These are phyloP conservation scores for Diacarnus erythraeanus DNA, from an alignment of 37 sponge, comb jelly and placozoan species.

Conservation along the genomic window DNA sequence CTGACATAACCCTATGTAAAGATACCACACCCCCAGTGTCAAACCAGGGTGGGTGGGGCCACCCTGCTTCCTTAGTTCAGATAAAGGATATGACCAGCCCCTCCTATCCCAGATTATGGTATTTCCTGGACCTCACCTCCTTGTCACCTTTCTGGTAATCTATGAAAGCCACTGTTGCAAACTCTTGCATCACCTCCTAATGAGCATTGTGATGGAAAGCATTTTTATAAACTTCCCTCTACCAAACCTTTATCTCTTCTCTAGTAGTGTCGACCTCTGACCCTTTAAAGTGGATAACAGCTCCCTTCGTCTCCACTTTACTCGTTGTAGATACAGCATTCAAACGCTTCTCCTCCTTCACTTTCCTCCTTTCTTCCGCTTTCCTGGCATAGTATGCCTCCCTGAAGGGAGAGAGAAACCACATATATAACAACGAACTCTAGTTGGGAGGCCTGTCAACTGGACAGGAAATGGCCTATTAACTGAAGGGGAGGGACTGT, in stretches of 20 bases:
- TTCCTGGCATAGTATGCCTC: slow-evolving; percentile 53
- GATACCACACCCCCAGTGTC: neutral
- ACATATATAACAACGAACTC: neutral
- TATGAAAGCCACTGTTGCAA: slow-evolving; percentile 65
- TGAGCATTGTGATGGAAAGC: neutral
- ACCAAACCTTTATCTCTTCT: slow-evolving; percentile 55
- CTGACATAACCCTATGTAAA: slow-evolving; percentile 68
- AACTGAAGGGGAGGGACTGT: no score
- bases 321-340: neutral
- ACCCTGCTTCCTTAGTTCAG: neutral
- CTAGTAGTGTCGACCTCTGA: slow-evolving; percentile 35
- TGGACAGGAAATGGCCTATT: neutral
- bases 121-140: slow-evolving; percentile 52
- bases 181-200: slow-evolving; percentile 54
- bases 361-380: slow-evolving; percentile 34
- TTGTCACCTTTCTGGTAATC: slow-evolving; percentile 66
- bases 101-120: no score
- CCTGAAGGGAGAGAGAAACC: slow-evolving; percentile 1
- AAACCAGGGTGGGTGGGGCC: neutral
- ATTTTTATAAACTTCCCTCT: neutral
- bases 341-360: slow-evolving; percentile 6
- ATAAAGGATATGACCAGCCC: neutral
- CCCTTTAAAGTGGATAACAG: slow-evolving; percentile 65
- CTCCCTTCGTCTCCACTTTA: slow-evolving; percentile 20
- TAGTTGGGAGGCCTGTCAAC: neutral